A percentile compares a stretch with the other conserved stretches of the same genome.
Conservation (phyloP, 1,140 invertebrate genomes). For the Temnothorax curvispinosus region DNA sequence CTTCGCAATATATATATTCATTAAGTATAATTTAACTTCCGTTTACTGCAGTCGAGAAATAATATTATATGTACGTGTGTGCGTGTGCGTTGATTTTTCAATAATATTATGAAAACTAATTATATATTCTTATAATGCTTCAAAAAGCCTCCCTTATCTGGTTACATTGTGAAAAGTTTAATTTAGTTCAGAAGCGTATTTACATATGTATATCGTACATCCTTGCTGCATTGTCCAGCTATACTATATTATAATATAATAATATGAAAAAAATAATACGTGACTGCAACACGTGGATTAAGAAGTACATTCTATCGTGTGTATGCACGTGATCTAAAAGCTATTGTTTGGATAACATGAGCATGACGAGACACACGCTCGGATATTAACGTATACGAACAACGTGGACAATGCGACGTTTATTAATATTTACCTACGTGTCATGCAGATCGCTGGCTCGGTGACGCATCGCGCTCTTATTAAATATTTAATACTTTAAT, state of each 20-base stretch:
- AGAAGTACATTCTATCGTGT: background rate
- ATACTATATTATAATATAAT: background rate
- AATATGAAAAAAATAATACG: slow-evolving; percentile 12
- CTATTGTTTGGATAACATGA: slow-evolving; percentile 14
- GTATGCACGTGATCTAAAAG: slow-evolving; percentile 3
- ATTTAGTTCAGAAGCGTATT: background rate
- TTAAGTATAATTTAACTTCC: slow-evolving; percentile 10
- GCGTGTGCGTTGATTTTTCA: background rate
- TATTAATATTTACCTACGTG: slow-evolving; percentile 60
- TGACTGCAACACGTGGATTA: background rate
- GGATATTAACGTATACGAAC: slow-evolving; percentile 13
- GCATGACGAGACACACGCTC: background rate
- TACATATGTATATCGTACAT: background rate
- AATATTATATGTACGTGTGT: background rate
- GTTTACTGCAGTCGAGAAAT: background rate
- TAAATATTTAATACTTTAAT: slow-evolving; percentile 75
- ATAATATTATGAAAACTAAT: slow-evolving; percentile 17
- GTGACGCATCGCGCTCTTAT: slow-evolving; percentile 50
- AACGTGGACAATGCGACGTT: slow-evolving; percentile 25
- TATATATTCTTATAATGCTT: slow-evolving; percentile 25
- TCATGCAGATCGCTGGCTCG: slow-evolving; percentile 37
- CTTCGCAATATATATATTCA: background rate
- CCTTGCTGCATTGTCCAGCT: background rate
- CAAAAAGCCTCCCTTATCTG: background rate
- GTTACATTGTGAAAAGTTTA: slow-evolving; percentile 18